Base-by-base conservation (phyloP, 2,888 invertebrate species). In the Salticus scenicus region DNA sequence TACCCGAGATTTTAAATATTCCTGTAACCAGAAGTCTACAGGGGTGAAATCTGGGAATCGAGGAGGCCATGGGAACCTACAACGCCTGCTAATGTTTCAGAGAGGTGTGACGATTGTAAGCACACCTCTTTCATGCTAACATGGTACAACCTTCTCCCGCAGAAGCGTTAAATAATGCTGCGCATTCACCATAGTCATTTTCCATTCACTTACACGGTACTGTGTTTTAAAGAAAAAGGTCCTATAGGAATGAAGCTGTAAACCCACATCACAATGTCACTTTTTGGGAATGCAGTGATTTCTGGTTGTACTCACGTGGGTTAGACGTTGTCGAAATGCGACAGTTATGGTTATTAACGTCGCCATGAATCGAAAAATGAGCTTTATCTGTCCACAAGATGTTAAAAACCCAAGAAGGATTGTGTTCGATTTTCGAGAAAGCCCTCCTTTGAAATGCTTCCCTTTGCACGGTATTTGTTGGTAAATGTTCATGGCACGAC, bases 401-500 rank as follows among this genome's bases (percentile, higher is more conserved):
- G 24, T 41, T 71, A 47, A 71, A 42, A 47, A 71, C 10, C 47
- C n/a, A 71, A 10, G 28, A 2, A 28, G 28, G 28, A 47, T 71
- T 27, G 17, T 71, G 47, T 42, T 47, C 42, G n/a, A 42, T 71
- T 71, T 71, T 71, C 28, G 5, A 71, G 71, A 71, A 28, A 71
- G 42, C 17, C 28, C 71, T 42, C 28, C 71, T 71, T 37, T 24
- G 42, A 42, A 47, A 42, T 42, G 0, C 47, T 71, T 71, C 71
- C 17, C 42, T 42, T 42, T 42, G 27, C 47, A 42, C 71, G 42
- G 42, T 71, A 71, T 71, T 28, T 28, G 17, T 17, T 47, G 41
- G 24, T 71, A 71, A 71, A 71, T 42, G 71, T 71, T 71, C 42
- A 47, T 27, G 71, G 27, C 42, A 42, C 1, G 47, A 71, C 71